phyloP scores from a whole-genome alignment of 2,797 vertebrate species.

The Macropodus opercularis region DNA sequence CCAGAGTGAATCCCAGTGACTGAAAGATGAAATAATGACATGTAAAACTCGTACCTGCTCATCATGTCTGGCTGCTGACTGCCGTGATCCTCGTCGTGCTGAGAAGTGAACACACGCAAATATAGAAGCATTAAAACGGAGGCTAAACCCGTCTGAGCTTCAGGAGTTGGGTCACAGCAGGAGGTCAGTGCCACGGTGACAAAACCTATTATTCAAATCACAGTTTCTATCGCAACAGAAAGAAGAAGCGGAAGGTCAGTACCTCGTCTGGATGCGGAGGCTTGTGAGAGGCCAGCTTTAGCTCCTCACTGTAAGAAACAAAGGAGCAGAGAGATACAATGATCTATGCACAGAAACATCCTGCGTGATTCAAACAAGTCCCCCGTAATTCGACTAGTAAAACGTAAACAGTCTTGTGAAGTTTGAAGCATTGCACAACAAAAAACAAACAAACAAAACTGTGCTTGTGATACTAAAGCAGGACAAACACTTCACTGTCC shows the following conservation, averaged over 20 bases:
- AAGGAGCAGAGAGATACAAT: slow-evolving; percentile 5
- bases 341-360: slow-evolving; percentile 1
- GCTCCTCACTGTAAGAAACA: slow-evolving; percentile 83
- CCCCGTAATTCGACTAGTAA: not conserved
- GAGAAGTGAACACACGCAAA: slow-evolving; percentile 45
- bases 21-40: too few relatives aligned
- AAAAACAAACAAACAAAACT: too few relatives aligned
- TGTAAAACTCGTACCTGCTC: slow-evolving; percentile 85
- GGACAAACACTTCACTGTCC: too few relatives aligned
- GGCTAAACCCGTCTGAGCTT: slow-evolving; percentile 54
- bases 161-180: slow-evolving; percentile 38
- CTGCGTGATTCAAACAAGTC: not conserved
- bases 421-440: too few relatives aligned
- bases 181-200: slow-evolving; percentile 24
- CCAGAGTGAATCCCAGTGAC: not conserved
- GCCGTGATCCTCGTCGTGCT: slow-evolving; percentile 66
- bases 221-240: not conserved
- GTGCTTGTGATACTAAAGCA: too few relatives aligned
- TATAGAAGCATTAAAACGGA: slow-evolving; percentile 48
- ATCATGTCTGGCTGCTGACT: slow-evolving; percentile 89
- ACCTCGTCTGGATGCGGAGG: slow-evolving; percentile 86
- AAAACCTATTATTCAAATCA: slow-evolving; percentile 31
- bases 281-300: slow-evolving; percentile 91
- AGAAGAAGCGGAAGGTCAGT: slow-evolving; percentile 35
- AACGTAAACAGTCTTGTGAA: too few relatives aligned